Evolutionary conservation across 2,113 vertebrate species (phyloP), one percentile per base, ranked within the genome.

Genomic region (Pollachius pollachius): DNA sequence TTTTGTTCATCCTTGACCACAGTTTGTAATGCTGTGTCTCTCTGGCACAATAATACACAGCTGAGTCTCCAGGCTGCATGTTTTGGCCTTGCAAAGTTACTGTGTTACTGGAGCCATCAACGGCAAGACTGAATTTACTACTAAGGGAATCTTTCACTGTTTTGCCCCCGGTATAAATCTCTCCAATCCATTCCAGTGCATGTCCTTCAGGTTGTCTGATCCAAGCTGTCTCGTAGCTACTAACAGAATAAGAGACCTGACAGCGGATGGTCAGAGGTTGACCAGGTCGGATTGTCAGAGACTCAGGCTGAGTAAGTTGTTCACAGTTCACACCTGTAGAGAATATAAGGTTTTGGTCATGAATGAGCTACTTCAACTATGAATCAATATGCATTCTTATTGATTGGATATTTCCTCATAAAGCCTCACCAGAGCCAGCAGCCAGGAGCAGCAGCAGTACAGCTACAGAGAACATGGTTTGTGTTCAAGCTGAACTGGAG

Each of bases 161-260:
- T 65, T 25, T 30, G 4, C 30, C 3, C 3, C 30, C 30, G 5
- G 30, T 30, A 30, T 0, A 5, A 30, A 3, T 0, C 0, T 2
- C 0, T 0, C 73, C 63, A 21, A 87, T 80, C 82, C 72, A 78
- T 48, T 81, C 75, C 62, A 87, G 15, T 59, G 54, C 57, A 77
- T 84, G 86, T 30, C 82, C 84, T 18, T 63, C 56, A 66, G 48
- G 16, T 15, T 84, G 82, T 64, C 81, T 82, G 67, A 85, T 81
- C 76, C 73, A 71, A 52, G 21, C 21, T 85, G 1, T 0, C 0
- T 1, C 1, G 3, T 68, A 58, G 27, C 52, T 21, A 4, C 17
- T n/a, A 7, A 76, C 30, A 30, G 30, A 30, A 27, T 27, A 27
- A 27, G 27, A 27, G 27, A 27, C 27, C 27, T 27, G 27, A 27